Conservation (phyloP, 2,113 vertebrate genomes). For the Myocastor coypus region DNA sequence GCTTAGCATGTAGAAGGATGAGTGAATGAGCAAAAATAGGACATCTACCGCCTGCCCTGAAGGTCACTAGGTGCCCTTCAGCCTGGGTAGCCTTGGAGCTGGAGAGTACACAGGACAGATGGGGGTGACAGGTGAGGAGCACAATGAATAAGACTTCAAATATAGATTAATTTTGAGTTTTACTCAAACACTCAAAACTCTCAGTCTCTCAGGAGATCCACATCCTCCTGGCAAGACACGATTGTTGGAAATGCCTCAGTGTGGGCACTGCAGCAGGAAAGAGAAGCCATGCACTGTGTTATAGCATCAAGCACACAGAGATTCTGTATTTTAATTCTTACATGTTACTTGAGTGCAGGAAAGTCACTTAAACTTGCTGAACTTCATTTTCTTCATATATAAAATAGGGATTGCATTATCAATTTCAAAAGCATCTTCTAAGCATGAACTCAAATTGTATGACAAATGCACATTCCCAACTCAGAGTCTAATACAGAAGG, state of each 20-base stretch:
- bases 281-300: not conserved
- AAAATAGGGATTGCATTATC: not conserved
- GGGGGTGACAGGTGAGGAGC: not conserved
- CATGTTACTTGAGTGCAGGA: not conserved
- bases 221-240: not conserved
- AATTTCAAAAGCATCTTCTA: conserved; percentile 21
- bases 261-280: not conserved
- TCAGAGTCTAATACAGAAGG: not conserved
- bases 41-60: not conserved
- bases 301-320: not conserved
- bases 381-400: conserved; percentile 15
- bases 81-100: not conserved
- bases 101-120: not conserved
- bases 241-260: not conserved
- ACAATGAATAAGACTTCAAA: not conserved
- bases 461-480: not conserved
- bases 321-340: not conserved
- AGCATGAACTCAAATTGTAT: conserved; percentile 22
- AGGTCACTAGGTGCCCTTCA: not conserved
- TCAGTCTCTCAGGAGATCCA: not conserved
- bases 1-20: accelerated
- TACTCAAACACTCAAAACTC: not conserved
- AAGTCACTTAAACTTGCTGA: conserved; percentile 31
- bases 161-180: not conserved
- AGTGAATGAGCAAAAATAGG: not conserved